Percentiles rank a stretch among this genome's conserved stretches.
phyloP scores from a whole-genome alignment of 92 coral and sea anemone genomes.

The Paragorgia papillata region DNA sequence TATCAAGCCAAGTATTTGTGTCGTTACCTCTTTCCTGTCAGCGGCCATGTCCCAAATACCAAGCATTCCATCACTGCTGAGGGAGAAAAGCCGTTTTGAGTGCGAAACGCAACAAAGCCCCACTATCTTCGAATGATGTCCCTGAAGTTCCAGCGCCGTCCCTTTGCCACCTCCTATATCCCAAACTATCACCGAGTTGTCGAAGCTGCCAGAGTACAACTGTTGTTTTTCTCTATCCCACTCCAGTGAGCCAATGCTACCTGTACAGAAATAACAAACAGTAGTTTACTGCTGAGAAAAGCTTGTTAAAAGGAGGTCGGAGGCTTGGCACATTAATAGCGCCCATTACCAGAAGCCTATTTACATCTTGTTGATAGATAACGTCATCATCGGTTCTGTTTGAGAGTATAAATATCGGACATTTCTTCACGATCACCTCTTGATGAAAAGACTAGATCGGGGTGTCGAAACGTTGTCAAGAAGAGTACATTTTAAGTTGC shows the following conservation, averaged over 20 bases:
- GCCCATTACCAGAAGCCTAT: too few relatives aligned
- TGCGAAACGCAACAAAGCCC: slow-evolving; percentile 81
- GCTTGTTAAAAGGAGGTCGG: too few relatives aligned
- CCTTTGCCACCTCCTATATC: slow-evolving; percentile 99
- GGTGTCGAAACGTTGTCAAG: too few relatives aligned
- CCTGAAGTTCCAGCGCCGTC: slow-evolving; percentile 97
- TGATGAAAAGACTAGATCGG: too few relatives aligned
- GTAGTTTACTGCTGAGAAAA: too few relatives aligned
- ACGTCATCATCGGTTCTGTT: too few relatives aligned
- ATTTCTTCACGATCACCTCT: too few relatives aligned
- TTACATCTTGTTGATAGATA: too few relatives aligned
- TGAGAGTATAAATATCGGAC: too few relatives aligned
- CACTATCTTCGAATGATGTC: slow-evolving; percentile 89
- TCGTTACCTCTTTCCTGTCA: slow-evolving; percentile 75
- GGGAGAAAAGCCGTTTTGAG: slow-evolving; percentile 82
- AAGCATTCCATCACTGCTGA: slow-evolving; percentile 88
- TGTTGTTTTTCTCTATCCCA: slow-evolving; percentile 92
- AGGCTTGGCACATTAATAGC: too few relatives aligned
- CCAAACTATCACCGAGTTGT: slow-evolving; percentile 93
- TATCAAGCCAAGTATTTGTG: too few relatives aligned
- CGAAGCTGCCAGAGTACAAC: slow-evolving; percentile 95
- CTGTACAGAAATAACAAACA: slow-evolving; percentile 53
- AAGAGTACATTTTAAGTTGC: too few relatives aligned
- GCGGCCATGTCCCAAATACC: slow-evolving; percentile 95
- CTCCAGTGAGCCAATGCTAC: slow-evolving; percentile 89